phyloP scores from a whole-genome alignment of 2,113 vertebrate species.

The Sminthopsis crassicaudata region DNA sequence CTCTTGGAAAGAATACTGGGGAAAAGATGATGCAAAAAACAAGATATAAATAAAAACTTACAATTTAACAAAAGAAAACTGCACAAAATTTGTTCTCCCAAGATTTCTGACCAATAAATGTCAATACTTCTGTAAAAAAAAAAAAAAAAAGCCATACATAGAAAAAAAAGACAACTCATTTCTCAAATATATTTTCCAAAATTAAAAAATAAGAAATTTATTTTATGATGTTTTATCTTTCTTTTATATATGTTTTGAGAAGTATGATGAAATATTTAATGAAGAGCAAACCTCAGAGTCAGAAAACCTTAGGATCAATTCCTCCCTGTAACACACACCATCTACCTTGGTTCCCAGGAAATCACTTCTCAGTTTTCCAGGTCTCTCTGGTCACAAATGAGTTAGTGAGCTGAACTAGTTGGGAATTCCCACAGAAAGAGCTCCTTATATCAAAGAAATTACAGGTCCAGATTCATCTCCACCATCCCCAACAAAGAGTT shows the following conservation, averaged over 20 bases:
- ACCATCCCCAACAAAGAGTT: background rate
- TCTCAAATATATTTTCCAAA: constrained; percentile 19
- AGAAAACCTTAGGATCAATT: background rate
- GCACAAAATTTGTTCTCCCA: background rate
- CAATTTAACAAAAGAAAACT: background rate
- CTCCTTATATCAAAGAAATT: background rate
- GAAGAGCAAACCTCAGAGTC: background rate
- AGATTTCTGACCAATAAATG: constrained; percentile 32
- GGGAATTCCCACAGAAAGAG: background rate
- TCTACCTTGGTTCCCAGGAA: background rate
- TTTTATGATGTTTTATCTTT: constrained; percentile 36
- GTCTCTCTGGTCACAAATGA: background rate
- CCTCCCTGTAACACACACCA: background rate
- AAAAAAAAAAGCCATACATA: constrained; percentile 1
- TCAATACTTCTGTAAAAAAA: constrained; percentile 19
- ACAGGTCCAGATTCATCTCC: background rate
- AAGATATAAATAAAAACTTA: background rate
- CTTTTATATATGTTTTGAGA: background rate
- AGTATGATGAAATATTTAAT: background rate
- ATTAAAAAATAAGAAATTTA: constrained; percentile 35
- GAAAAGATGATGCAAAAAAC: background rate
- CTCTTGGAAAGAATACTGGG: background rate
- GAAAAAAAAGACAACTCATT: background rate
- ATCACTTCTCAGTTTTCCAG: background rate
- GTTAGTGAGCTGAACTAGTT: background rate